Base-by-base conservation (phyloP, 2,888 invertebrate species). In the Andrena fulva region DNA sequence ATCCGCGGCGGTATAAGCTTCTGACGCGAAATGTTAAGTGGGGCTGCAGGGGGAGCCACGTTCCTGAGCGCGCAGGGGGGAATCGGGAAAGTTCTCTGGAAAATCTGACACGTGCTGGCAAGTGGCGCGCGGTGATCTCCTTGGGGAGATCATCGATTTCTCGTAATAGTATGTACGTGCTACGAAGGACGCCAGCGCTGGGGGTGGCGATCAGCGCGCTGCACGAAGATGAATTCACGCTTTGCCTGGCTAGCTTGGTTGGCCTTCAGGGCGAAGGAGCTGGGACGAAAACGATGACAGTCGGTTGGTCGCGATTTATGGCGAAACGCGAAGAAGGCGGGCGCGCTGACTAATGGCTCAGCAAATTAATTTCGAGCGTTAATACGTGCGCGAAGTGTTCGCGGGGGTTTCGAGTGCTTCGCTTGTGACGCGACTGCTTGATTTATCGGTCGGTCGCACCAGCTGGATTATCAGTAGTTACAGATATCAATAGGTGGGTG, bases 231-330 rank as follows among this genome's bases (percentile, higher is more conserved):
- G 77, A 62, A 76, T 72, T 80, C 50, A 20, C 42, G 81, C 76
- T 82, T 82, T 42, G 67, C 75, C 67, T 74, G 63, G 80, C 75
- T 75, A 71, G 20, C 75, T 66, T 27, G 33, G 48, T 8, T 35
- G 66, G 64, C 82, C 75, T 80, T 71, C 68, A 62, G 8, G 66
- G 8, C 50, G 71, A 67, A 63, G 71, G 68, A 80, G 73, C 71
- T 77, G 56, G 82, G 56, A 82, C 74, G 82, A 82, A 56, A 77
- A 77, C 83, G 67, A 82, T 70, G 81, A 81, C 77, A 73, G 73
- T 69, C 56, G 56, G 73, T 62, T 64, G 29, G 50, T 70, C 20
- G 54, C 74, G 82, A 83, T 82, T 83, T 77, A 83, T 54, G 77
- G 31, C 29, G 64, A 63, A 50, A 48, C 52, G 64, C 31, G 67